Conservation (phyloP, 2,113 vertebrate genomes). For the Tor tambroides region DNA sequence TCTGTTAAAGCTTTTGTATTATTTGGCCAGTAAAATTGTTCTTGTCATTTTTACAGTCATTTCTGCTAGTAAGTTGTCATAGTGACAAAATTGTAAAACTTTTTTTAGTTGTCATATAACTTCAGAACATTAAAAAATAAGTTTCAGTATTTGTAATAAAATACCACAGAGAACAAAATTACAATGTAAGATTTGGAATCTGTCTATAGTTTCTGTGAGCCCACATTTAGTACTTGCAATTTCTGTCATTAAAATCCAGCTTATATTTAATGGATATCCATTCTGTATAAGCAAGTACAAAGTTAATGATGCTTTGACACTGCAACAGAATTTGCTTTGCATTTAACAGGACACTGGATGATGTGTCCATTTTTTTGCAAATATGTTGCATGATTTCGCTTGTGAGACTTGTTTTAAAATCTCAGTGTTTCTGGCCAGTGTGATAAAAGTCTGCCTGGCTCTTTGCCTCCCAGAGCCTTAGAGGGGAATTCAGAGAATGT, state of each 20-base stretch:
- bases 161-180: background rate
- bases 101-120: too few relatives aligned
- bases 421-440: background rate
- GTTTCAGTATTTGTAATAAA: background rate
- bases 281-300: background rate
- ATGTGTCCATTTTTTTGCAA: background rate
- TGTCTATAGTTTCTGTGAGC: background rate
- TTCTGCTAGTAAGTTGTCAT: background rate
- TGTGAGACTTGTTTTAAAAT: too few relatives aligned
- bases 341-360: background rate
- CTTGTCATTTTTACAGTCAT: background rate
- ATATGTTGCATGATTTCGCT: background rate
- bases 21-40: background rate
- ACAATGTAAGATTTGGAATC: background rate
- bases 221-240: background rate
- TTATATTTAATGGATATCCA: background rate
- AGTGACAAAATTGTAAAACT: too few relatives aligned
- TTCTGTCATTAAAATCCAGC: background rate
- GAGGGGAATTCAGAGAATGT: conserved; percentile 45
- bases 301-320: background rate
- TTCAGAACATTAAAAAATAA: too few relatives aligned
- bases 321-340: too few relatives aligned
- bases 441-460: conserved; percentile 34
- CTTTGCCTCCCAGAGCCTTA: background rate
- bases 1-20: background rate